phyloP scores from a whole-genome alignment of 2,888 invertebrate species.

The Tiliacea citrago region DNA sequence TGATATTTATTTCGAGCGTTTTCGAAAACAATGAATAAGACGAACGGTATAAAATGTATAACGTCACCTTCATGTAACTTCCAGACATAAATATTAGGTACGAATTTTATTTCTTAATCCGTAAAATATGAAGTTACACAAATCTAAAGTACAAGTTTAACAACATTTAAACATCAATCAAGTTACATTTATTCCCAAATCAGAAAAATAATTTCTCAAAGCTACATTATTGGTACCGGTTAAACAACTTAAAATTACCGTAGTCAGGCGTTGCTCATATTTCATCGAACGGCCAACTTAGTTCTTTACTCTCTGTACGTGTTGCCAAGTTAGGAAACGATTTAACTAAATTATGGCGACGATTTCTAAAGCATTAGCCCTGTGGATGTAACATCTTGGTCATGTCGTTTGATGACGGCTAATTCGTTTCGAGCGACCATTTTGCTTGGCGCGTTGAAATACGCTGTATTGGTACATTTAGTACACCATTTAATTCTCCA shows the following conservation, averaged over 20 bases:
- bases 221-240: not conserved
- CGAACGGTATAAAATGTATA: not conserved
- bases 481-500: too few species aligned
- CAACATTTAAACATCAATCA: not conserved
- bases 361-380: constrained; percentile 11
- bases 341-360: constrained; percentile 12
- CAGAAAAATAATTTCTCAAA: not conserved
- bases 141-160: not conserved
- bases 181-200: not conserved
- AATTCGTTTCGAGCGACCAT: constrained; percentile 4
- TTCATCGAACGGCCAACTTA: constrained; percentile 7
- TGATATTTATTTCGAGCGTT: not conserved
- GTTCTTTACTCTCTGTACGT: constrained; percentile 1
- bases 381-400: not conserved
- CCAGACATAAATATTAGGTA: not conserved
- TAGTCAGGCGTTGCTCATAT: constrained; percentile 15
- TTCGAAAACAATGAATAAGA: not conserved
- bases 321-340: not conserved
- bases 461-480: not conserved
- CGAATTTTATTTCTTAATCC: too few species aligned
- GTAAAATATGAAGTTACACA: not conserved
- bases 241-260: not conserved
- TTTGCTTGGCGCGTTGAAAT: not conserved
- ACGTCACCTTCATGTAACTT: not conserved
- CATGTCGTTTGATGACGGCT: not conserved